Evolutionary conservation across 1,140 invertebrate genomes (phyloP).

Genomic region (Heliconius melpomene): DNA sequence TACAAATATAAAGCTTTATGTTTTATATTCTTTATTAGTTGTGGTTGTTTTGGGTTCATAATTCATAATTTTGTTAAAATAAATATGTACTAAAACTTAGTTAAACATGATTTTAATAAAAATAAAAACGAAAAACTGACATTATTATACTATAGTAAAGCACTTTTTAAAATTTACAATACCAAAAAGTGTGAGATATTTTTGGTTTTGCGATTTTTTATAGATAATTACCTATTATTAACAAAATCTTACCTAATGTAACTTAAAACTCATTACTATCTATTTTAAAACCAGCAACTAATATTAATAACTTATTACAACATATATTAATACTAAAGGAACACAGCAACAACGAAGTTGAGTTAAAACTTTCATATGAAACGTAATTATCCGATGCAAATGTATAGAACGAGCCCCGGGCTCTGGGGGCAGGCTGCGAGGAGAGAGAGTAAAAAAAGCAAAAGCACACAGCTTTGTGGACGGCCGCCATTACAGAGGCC

Average conservation of each 20-base stretch:
- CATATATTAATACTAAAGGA: neutral
- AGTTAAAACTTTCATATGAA: conserved; percentile 11
- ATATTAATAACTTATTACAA: neutral
- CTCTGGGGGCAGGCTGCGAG: neutral
- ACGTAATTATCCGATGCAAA: conserved; percentile 16
- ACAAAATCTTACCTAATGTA: neutral
- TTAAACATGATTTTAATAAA: too few species aligned
- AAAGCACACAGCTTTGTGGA: conserved; percentile 68
- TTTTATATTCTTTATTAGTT: neutral
- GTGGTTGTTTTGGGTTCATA: neutral
- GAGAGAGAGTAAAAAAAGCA: conserved; percentile 51
- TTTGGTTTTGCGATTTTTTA: too few species aligned
- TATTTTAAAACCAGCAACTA: neutral
- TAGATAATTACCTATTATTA: neutral
- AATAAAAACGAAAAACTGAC: too few species aligned
- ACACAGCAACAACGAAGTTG: neutral
- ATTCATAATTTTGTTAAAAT: too few species aligned
- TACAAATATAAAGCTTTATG: neutral
- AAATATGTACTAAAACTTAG: too few species aligned
- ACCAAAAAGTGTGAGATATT: too few species aligned
- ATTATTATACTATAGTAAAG: too few species aligned
- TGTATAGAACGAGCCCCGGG: conserved; percentile 1
- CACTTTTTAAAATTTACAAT: too few species aligned
- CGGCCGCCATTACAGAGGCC: conserved; percentile 62
- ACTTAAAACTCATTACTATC: neutral